Evolutionary conservation across 35 echinoderm and acorn worm species (phyloP), one percentile per base, ranked within the genome.

Genomic region (Lytechinus pictus): DNA sequence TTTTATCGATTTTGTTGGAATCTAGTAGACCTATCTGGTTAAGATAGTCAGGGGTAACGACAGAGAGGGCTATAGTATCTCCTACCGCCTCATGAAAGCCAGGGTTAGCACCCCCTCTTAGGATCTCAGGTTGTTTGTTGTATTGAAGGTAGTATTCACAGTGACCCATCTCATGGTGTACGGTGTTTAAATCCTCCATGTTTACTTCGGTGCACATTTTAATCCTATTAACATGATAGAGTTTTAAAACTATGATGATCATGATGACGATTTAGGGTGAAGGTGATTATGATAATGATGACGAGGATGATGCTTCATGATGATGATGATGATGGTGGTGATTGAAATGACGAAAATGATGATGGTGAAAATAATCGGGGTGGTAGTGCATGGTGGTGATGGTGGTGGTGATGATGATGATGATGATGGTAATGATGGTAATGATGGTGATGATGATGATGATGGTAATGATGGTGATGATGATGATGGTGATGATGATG

Each of bases 51-150:
- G 97, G 98, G 8, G 98, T 95, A 16, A 97, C 96, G n/a, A 97
- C 98, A 10, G 97, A 98, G 4, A 99, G 95, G 3, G 97, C 98
- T 54, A 99, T 99, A 29, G 98, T 99, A 86, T 99, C 98, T 9
- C 98, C 98, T 11, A 99, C 98, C 0, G 98, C 98, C 86, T 99
- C 98, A 29, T 99, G 98, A 72, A 99, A 99, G 27, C 96, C 98
- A 6, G 97, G 98, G 88, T 99, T 99, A n/a, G 98, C 98, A 3
- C 98, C 98, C 16, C 95, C 92, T 55, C 97, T 52, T 94, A 97
- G 97, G 16, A 98, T 95, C 24, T 96, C 54, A 8, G 98, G 98
- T 57, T 95, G 98, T 6, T 57, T 33, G 86, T 90, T 92, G 53
- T 99, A 99, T 54, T 97, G 95, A 8, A 99, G 98, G 89, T 99